Conservation (phyloP, 2,888 invertebrate species). For the Saturnia japonica region DNA sequence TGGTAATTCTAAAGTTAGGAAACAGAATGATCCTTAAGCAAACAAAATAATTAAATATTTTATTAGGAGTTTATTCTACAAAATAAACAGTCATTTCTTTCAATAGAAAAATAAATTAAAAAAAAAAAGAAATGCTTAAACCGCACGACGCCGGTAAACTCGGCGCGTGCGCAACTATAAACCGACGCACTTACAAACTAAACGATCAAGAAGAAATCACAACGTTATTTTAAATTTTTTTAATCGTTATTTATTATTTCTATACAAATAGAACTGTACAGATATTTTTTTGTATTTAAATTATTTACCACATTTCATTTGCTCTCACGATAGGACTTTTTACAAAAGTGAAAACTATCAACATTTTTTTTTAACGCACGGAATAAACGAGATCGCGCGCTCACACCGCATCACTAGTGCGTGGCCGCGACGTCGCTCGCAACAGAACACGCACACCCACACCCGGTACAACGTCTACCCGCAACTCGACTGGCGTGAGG, state of each 20-base stretch:
- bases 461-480: slow-evolving; percentile 16
- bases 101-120: slow-evolving; percentile 68
- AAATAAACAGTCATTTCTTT: slow-evolving; percentile 77
- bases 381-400: slow-evolving; percentile 72
- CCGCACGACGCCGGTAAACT: slow-evolving; percentile 46
- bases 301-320: slow-evolving; percentile 77
- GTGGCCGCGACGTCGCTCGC: slow-evolving; percentile 32
- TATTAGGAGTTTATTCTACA: slow-evolving; percentile 78
- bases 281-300: slow-evolving; percentile 59
- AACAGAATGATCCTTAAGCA: slow-evolving; percentile 58
- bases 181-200: slow-evolving; percentile 38
- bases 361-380: slow-evolving; percentile 64
- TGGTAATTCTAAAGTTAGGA: slow-evolving; percentile 36
- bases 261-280: slow-evolving; percentile 84
- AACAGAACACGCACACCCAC: slow-evolving; percentile 5
- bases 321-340: slow-evolving; percentile 81
- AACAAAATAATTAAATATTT: slow-evolving; percentile 68
- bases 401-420: slow-evolving; percentile 37
- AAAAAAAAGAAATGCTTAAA: slow-evolving; percentile 66
- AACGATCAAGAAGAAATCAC: slow-evolving; percentile 71
- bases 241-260: slow-evolving; percentile 83
- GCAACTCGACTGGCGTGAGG: neutral
- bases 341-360: slow-evolving; percentile 83
- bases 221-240: slow-evolving; percentile 77
- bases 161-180: slow-evolving; percentile 45